phyloP scores from a whole-genome alignment of 2,797 vertebrate species.

The Sebastes umbrosus region DNA sequence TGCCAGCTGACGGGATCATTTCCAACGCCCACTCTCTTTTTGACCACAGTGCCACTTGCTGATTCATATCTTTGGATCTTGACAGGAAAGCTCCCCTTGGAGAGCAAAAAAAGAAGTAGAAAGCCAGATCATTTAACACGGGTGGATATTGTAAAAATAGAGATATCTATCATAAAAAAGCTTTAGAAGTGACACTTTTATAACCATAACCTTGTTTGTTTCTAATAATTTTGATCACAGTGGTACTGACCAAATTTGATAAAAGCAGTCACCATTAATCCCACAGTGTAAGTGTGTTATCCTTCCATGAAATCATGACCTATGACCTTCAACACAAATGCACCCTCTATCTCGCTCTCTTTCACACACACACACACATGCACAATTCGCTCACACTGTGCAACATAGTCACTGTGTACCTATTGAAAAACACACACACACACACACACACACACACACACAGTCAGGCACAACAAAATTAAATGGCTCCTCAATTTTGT shows the following conservation, averaged over 20 bases:
- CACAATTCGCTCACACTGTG: not conserved
- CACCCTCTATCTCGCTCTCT: not conserved
- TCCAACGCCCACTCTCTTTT: not conserved
- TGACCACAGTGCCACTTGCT: not conserved
- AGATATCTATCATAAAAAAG: not conserved
- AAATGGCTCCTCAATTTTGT: conserved; percentile 19
- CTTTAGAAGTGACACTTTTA: not conserved
- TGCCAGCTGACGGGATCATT: not conserved
- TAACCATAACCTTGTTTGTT: not conserved
- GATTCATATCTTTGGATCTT: conserved; percentile 11
- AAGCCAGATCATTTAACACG: not conserved
- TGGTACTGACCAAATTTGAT: not conserved
- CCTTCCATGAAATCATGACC: not conserved
- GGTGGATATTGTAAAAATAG: not conserved
- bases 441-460: not conserved
- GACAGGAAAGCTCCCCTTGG: not conserved
- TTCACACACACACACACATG: not conserved
- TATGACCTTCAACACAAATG: conserved; percentile 14
- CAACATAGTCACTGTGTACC: conserved; percentile 8
- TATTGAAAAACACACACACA: not conserved
- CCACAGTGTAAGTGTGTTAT: not conserved
- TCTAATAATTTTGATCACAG: not conserved
- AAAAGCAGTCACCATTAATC: not conserved
- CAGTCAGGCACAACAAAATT: not conserved
- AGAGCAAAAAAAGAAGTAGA: not conserved